These are phyloP conservation scores for Oryzias sinensis DNA, from an alignment of 2,797 vertebrate genomes.

Conservation along the genomic window DNA sequence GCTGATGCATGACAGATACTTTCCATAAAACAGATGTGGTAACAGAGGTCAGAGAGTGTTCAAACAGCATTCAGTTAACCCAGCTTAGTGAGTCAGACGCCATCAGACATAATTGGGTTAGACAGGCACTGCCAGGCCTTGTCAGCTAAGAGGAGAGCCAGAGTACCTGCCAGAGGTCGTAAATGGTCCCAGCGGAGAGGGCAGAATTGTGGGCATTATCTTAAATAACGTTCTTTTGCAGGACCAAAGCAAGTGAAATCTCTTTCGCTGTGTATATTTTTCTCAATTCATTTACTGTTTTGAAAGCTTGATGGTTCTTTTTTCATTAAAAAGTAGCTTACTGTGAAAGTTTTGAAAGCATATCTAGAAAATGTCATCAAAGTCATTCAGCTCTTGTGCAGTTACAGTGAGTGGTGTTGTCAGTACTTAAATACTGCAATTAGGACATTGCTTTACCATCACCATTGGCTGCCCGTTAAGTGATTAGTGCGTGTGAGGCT, in stretches of 20 bases:
- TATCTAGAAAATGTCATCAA: no score
- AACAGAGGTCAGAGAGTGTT: slow-evolving; percentile 60
- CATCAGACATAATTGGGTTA: slow-evolving; percentile 70
- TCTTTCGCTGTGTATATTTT: slow-evolving; percentile 2
- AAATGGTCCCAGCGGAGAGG: slow-evolving; percentile 68
- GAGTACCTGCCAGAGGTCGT: slow-evolving; percentile 64
- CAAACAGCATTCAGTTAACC: slow-evolving; percentile 59
- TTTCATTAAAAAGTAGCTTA: background rate
- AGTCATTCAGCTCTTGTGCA: no score
- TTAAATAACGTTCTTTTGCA: slow-evolving; percentile 51
- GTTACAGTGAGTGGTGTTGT: background rate
- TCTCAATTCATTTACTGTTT: no score
- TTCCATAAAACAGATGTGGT: slow-evolving; percentile 44
- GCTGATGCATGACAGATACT: slow-evolving; percentile 23
- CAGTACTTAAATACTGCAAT: slow-evolving; percentile 34
- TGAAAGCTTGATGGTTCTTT: background rate
- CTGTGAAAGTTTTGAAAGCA: no score
- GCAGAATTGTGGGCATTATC: slow-evolving; percentile 54
- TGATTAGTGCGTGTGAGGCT: slow-evolving; percentile 46
- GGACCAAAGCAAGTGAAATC: slow-evolving; percentile 25
- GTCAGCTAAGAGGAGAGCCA: slow-evolving; percentile 71
- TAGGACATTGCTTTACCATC: slow-evolving; percentile 42
- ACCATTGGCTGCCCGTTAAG: slow-evolving; percentile 42
- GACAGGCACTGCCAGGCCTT: slow-evolving; percentile 69
- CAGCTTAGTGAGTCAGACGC: slow-evolving; percentile 60